Evolutionary conservation across 1,140 invertebrate genomes (phyloP).

Genomic region (Elysia chlorotica): DNA sequence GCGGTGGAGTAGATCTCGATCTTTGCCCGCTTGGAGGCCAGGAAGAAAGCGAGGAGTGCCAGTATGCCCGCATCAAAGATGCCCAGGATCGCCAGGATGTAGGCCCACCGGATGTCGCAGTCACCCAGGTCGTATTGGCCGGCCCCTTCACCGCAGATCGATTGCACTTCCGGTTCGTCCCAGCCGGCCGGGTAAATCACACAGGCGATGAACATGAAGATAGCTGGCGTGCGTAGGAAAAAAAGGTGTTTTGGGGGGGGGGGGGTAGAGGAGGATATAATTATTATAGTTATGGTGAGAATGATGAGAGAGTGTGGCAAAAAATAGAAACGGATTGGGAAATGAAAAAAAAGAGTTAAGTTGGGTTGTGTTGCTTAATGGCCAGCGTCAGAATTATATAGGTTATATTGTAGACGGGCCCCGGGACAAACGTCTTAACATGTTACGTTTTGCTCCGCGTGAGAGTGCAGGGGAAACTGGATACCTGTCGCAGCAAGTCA

Average conservation of each 20-base stretch:
- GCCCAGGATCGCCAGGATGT: conserved; percentile 89
- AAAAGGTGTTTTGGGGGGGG: too few species aligned
- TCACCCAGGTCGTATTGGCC: conserved; percentile 77
- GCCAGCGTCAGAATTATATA: too few species aligned
- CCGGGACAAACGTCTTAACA: too few species aligned
- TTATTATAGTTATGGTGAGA: too few species aligned
- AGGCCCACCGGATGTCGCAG: conserved; percentile 93
- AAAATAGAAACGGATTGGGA: too few species aligned
- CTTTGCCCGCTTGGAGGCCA: conserved; percentile 72
- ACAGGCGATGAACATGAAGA: conserved; percentile 69
- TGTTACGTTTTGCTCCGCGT: too few species aligned
- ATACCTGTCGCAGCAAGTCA: too few species aligned
- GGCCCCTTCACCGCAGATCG: conserved; percentile 81
- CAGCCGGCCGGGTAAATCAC: conserved; percentile 91
- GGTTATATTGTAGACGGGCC: too few species aligned
- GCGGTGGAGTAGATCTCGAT: conserved; percentile 42
- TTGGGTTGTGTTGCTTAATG: too few species aligned
- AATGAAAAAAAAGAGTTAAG: too few species aligned
- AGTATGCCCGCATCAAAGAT: conserved; percentile 89
- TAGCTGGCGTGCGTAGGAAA: conserved; percentile 53
- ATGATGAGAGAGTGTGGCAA: too few species aligned
- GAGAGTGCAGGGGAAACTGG: too few species aligned
- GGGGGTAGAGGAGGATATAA: background rate
- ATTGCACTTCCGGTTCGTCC: conserved; percentile 79
- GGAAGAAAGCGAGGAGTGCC: conserved; percentile 88